Conservation (phyloP, 1,140 invertebrate genomes). For the Zaprionus gabonicus region DNA sequence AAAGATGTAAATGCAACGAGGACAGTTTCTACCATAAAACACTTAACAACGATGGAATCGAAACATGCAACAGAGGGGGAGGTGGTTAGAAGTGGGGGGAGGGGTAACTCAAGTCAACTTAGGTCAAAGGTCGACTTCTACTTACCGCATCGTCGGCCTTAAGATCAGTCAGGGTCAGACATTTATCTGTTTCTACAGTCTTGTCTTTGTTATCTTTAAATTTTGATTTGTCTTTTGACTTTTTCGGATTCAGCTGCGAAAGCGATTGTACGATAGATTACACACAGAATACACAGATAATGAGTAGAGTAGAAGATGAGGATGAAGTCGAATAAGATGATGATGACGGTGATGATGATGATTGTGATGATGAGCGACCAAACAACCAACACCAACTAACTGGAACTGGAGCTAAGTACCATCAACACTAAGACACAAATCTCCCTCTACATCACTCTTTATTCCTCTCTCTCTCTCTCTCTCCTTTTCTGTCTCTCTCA, state of each 20-base stretch:
- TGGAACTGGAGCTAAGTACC: constrained; percentile 46
- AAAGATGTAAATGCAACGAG: constrained; percentile 13
- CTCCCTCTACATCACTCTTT: background rate
- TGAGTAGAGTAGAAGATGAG: constrained; percentile 20
- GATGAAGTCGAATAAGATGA: constrained; percentile 24
- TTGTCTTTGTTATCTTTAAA: constrained; percentile 66
- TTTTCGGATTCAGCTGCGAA: constrained; percentile 81
- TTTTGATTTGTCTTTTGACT: constrained; percentile 79
- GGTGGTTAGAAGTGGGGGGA: background rate
- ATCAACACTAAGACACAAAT: constrained; percentile 21
- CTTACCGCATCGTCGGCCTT: constrained; percentile 78
- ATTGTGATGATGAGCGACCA: constrained; percentile 16
- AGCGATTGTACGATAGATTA: constrained; percentile 70
- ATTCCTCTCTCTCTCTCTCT: background rate
- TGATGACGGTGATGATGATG: constrained; percentile 23
- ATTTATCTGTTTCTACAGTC: constrained; percentile 79
- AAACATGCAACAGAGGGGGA: constrained; percentile 11
- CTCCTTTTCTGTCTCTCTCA: constrained; percentile 54
- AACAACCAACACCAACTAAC: constrained; percentile 48
- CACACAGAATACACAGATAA: constrained; percentile 54
- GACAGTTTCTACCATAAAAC: background rate
- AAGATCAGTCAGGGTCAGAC: constrained; percentile 77
- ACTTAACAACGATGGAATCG: constrained; percentile 19
- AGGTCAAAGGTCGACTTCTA: constrained; percentile 37
- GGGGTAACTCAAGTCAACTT: background rate